Base-by-base conservation (phyloP, 2,797 vertebrate genomes). In the Sternarchorhynchus goeldii region DNA sequence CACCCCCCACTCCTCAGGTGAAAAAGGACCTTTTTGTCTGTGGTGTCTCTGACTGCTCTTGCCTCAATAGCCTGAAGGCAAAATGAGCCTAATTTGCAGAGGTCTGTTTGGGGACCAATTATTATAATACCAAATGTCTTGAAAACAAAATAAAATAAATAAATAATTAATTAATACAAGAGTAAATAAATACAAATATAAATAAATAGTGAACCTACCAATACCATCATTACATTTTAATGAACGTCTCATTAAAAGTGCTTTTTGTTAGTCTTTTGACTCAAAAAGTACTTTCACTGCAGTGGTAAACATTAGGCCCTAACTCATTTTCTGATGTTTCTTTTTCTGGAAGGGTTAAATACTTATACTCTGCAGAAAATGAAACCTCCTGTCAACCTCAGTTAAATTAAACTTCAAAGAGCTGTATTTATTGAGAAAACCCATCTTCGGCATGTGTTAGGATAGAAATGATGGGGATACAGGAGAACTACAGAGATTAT, bases 81-180 rank as follows among this genome's bases (percentile, higher is more conserved):
- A 91, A 92, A 89, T 81, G 87, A 86, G 82, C 88, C 90, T 92
- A 89, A 92, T 93, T 93, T 93, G 88, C 91, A 87, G 88, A 78
- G 81, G 86, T 85, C 90, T 93, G 91, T 92, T 92, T 88, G 85
- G 92, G 91, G 90, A 89, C 92, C 91, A 92, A 92, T 93, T 93
- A 93, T 93, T 92, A 90, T 88, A 92, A 93, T 90, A 91, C 87
- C 86, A 90, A 92, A 90, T 91, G 86, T 90, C 86, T 85, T 91
- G 86, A 81, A 92, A 92, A 91, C 88, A 91, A 84, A 90, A 89
- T 90, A 83, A 87, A 89, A 89, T 90, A 83, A 87, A 89, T 88
- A 83, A 89, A 81, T 88, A 89, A 91, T 90, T 87, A 91, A 89
- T 89, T 89, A 91, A 91, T 59, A 78, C 31, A 72, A 67, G 72